Evolutionary conservation across 2,797 vertebrate species (phyloP).

Genomic region (Melanotaenia trifasciata): DNA sequence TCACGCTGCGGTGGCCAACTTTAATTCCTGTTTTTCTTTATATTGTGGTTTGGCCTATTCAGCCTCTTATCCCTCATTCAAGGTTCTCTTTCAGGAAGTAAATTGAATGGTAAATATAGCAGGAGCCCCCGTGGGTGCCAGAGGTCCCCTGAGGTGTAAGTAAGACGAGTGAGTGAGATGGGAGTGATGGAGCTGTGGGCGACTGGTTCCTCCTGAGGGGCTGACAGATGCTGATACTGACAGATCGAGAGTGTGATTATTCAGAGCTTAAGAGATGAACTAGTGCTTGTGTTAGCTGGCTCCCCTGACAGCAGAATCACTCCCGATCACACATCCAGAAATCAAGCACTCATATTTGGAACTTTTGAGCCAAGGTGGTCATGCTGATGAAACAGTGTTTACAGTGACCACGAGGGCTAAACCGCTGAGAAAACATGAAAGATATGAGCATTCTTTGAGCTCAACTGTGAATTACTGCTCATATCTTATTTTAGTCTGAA

Average conservation of each 20-base stretch:
- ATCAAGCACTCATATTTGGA: constrained; percentile 60
- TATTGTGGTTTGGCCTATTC: constrained; percentile 19
- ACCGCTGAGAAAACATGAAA: constrained; percentile 10
- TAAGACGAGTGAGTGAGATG: constrained; percentile 55
- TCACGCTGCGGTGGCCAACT: constrained; percentile 34
- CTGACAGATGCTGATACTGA: constrained; percentile 74
- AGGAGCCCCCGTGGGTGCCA: constrained; percentile 4
- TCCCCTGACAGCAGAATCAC: constrained; percentile 71
- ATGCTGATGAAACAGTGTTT: constrained; percentile 56
- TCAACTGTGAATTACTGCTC: constrained; percentile 23
- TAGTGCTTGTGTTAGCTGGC: constrained; percentile 72
- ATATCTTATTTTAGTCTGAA: constrained; percentile 11
- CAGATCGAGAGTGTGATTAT: constrained; percentile 80
- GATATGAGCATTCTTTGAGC: constrained; percentile 17
- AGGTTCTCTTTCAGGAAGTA: constrained; percentile 19
- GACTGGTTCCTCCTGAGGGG: constrained; percentile 56
- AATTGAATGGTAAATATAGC: constrained; percentile 66
- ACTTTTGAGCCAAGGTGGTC: constrained; percentile 35
- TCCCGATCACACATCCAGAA: constrained; percentile 77
- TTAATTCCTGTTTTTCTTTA: constrained; percentile 53
- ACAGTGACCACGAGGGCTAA: constrained; percentile 23
- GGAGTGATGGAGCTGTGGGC: constrained; percentile 63
- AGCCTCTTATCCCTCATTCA: constrained; percentile 28
- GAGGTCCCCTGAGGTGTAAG: constrained; percentile 29
- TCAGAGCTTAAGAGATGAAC: constrained; percentile 75